Conservation (phyloP, 1,140 invertebrate genomes). For the Parasteatoda tepidariorum region DNA sequence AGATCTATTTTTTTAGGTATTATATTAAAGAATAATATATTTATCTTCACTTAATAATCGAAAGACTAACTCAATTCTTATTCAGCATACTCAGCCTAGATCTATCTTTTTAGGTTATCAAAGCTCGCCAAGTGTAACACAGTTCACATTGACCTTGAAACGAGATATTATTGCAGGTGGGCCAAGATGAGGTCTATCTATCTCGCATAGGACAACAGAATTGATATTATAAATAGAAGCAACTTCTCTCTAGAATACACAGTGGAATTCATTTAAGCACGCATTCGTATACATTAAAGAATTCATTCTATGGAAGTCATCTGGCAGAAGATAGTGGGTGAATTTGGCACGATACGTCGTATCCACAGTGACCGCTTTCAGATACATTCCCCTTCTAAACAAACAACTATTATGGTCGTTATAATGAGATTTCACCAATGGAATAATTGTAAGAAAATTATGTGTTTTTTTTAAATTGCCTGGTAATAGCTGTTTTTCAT, state of each 20-base stretch:
- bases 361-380: neutral
- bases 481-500: too few relatives aligned
- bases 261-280: neutral
- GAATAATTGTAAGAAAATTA: too few relatives aligned
- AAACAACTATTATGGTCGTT: too few relatives aligned
- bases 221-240: constrained; percentile 23
- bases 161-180: neutral
- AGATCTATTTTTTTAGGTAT: too few relatives aligned
- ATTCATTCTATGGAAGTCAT: neutral
- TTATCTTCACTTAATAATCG: too few relatives aligned
- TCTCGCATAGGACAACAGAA: constrained; percentile 15
- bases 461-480: too few relatives aligned
- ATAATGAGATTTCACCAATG: too few relatives aligned
- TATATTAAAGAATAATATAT: too few relatives aligned
- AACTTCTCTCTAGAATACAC: neutral
- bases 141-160: neutral
- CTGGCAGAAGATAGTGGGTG: neutral
- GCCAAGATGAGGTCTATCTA: constrained; percentile 12
- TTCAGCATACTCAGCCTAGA: too few relatives aligned
- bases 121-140: too few relatives aligned
- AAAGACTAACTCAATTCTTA: too few relatives aligned
- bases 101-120: too few relatives aligned
- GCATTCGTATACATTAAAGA: neutral
- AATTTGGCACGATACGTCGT: neutral
- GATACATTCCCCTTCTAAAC: neutral